Evolutionary conservation across 2,888 invertebrate species (phyloP).

Genomic region (Ennomos quercinarius): DNA sequence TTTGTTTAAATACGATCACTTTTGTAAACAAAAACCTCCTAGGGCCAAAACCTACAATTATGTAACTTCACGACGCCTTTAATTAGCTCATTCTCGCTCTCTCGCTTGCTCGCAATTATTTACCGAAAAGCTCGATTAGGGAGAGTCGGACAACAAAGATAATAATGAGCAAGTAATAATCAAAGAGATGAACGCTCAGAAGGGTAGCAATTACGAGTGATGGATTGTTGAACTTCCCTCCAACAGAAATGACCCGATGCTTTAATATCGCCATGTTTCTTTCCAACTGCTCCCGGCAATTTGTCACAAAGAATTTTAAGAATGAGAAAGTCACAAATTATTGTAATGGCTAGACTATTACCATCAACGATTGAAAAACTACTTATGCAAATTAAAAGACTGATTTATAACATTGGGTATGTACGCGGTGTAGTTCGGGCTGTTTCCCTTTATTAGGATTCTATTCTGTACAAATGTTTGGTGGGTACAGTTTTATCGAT

Average conservation of each 20-base stretch:
- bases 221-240: slow-evolving; percentile 72
- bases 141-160: slow-evolving; percentile 37
- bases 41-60: slow-evolving; percentile 18
- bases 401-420: slow-evolving; percentile 24
- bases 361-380: slow-evolving; percentile 32
- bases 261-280: slow-evolving; percentile 74
- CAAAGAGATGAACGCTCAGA: slow-evolving; percentile 67
- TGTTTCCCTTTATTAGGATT: slow-evolving; percentile 20
- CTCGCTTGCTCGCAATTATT: slow-evolving; percentile 29
- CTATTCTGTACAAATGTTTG: slow-evolving; percentile 8
- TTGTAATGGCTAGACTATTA: slow-evolving; percentile 33
- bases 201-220: slow-evolving; percentile 76
- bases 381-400: slow-evolving; percentile 32
- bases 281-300: slow-evolving; percentile 62
- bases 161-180: slow-evolving; percentile 59
- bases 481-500: slow-evolving; percentile 20
- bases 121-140: slow-evolving; percentile 37
- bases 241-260: slow-evolving; percentile 67
- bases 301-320: slow-evolving; percentile 59
- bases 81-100: slow-evolving; percentile 31
- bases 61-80: slow-evolving; percentile 23
- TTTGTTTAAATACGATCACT: background rate
- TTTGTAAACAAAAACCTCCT: too few relatives aligned
- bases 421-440: slow-evolving; percentile 2
- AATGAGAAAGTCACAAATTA: slow-evolving; percentile 33